A percentile compares a stretch with the other conserved stretches of the same genome.
phyloP scores from a whole-genome alignment of 2,797 vertebrate species.

The Rhinoraja longicauda region DNA sequence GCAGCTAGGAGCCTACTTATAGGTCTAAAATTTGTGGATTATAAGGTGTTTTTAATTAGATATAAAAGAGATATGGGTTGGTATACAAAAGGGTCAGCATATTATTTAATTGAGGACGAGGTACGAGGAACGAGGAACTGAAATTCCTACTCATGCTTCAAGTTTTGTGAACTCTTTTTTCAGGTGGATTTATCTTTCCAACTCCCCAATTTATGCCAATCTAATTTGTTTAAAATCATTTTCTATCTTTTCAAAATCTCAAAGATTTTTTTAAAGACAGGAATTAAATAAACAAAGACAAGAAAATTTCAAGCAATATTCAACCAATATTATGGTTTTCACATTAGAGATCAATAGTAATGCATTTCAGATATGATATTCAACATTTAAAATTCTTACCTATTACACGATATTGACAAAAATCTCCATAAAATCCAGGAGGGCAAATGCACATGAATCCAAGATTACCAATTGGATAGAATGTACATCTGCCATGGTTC shows the following conservation, averaged over 20 bases:
- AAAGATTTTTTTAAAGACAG: neutral
- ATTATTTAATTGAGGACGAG: no score
- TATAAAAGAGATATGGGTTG: no score
- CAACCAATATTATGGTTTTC: neutral
- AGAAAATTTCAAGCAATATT: neutral
- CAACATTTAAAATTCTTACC: neutral
- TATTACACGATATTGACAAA: neutral
- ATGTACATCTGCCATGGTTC: conserved; percentile 33
- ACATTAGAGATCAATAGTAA: neutral
- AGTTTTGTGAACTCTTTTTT: no score
- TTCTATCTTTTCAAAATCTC: neutral
- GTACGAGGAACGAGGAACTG: no score
- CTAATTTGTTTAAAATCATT: neutral
- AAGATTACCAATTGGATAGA: neutral
- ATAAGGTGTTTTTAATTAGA: neutral
- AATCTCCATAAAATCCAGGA: conserved; percentile 28
- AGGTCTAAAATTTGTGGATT: neutral
- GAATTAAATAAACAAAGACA: neutral
- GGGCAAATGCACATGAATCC: conserved; percentile 36
- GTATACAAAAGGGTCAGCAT: no score
- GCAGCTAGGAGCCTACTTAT: neutral
- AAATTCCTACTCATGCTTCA: no score
- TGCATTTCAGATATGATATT: neutral
- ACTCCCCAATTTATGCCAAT: neutral
- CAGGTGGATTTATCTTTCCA: no score